A percentile compares a stretch with the other conserved stretches of the same genome.
These are phyloP conservation scores for Volucella inflata DNA, from an alignment of 2,888 invertebrate species.

Conservation along the genomic window DNA sequence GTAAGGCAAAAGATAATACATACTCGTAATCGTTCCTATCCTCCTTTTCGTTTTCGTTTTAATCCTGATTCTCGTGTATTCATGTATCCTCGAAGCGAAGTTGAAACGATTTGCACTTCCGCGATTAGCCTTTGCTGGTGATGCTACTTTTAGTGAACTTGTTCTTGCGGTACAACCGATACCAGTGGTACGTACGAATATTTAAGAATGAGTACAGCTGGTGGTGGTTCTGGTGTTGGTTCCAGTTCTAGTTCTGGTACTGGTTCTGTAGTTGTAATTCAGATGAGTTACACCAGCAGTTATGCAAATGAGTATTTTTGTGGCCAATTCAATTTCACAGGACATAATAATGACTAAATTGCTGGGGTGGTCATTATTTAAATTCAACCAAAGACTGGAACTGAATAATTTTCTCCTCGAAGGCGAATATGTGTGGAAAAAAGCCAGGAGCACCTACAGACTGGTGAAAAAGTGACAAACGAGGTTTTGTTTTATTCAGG, in stretches of 20 bases:
- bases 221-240: no score
- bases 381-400: conserved; percentile 7
- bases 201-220: no score
- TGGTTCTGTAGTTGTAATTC: conserved; percentile 39
- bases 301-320: conserved; percentile 65
- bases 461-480: not conserved
- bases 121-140: conserved; percentile 36
- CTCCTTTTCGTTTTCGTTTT: no score
- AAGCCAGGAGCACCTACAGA: not conserved
- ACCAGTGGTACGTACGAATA: no score
- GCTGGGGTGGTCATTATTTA: conserved; percentile 50
- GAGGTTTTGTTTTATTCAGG: no score
- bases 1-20: not conserved
- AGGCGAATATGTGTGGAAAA: not conserved
- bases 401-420: not conserved
- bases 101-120: conserved; percentile 45
- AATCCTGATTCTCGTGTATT: not conserved
- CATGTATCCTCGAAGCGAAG: conserved; percentile 3
- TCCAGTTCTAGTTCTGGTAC: not conserved
- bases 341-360: conserved; percentile 59
- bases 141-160: no score
- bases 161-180: no score
- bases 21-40: no score
- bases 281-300: conserved; percentile 60
- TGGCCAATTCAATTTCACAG: conserved; percentile 64